Evolutionary conservation across 2,888 invertebrate species (phyloP), one percentile per base, ranked within the genome.

Genomic region (Trichacis sp.): DNA sequence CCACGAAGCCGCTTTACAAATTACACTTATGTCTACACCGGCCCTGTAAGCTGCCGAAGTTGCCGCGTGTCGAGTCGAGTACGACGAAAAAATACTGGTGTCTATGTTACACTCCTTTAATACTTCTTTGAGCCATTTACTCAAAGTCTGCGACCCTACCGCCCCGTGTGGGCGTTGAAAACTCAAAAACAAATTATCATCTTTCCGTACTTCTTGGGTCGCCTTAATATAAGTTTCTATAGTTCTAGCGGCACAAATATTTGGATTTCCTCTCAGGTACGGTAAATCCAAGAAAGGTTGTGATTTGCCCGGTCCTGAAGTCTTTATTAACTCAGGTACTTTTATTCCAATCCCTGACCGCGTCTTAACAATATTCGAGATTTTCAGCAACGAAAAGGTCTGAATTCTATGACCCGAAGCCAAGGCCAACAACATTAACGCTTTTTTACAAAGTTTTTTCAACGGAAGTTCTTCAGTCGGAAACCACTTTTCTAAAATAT

Each of bases 171-270:
- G 56, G 12, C 18, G 40, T 30, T 56, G 48, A 8, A 49, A 14
- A 1, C 48, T 20, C 8, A 49, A 42, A 2, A 56, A 56, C 17
- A 56, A 48, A 5, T 54, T 40, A 17, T 38, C 45, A 5, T 58
- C 12, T 0, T 48, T 61, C 43, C 68, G 42, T 8, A 64, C 19
- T 1, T 54, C 6, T 5, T 51, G 43, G 3, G 51, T 50, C 20
- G 18, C 38, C 6, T 51, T 24, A 17, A 52, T 19, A 42, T 59
- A 53, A 40, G 1, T 8, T 15, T 38, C n/a, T 12, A 59, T 17
- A 0, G 48, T n/a, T 20, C 52, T 52, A 8, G 60, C 71, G 0
- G 69, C 56, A 14, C 68, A 73, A 15, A 71, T 15, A 8, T 47
- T 52, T 3, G 8, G 8, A 18, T 59, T 12, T 9, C 1, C 0